Evolutionary conservation across 2,797 vertebrate species (phyloP).

Genomic region (Erethizon dorsatum): DNA sequence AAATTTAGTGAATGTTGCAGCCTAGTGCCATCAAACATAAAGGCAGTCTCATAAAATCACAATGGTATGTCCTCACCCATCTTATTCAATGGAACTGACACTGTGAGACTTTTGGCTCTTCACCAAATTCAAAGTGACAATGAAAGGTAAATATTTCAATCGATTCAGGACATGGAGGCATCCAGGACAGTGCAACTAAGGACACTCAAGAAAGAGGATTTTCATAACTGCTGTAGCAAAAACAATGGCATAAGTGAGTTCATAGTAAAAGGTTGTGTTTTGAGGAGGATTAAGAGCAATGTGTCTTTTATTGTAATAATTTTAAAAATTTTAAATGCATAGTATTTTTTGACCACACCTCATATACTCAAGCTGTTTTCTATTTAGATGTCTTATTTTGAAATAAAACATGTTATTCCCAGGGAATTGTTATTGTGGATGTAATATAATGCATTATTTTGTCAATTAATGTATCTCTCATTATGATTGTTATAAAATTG

Average conservation of each 20-base stretch:
- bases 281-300: no score
- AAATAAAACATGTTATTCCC: background rate
- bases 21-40: no score
- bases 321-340: background rate
- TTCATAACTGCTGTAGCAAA: background rate
- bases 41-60: background rate
- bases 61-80: background rate
- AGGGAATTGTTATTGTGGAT: background rate
- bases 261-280: background rate
- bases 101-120: background rate
- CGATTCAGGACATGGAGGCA: background rate
- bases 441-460: background rate
- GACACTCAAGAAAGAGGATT: background rate
- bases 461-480: background rate
- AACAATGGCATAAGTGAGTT: background rate
- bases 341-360: background rate
- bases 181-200: background rate
- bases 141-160: background rate
- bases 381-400: no score
- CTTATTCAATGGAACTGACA: background rate
- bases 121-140: background rate
- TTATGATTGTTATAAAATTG: background rate
- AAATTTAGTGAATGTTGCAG: background rate
- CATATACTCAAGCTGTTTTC: background rate
- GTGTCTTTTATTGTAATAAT: background rate